These are phyloP conservation scores for Ursus arctos DNA, from an alignment of 2,113 vertebrate genomes.

Conservation along the genomic window DNA sequence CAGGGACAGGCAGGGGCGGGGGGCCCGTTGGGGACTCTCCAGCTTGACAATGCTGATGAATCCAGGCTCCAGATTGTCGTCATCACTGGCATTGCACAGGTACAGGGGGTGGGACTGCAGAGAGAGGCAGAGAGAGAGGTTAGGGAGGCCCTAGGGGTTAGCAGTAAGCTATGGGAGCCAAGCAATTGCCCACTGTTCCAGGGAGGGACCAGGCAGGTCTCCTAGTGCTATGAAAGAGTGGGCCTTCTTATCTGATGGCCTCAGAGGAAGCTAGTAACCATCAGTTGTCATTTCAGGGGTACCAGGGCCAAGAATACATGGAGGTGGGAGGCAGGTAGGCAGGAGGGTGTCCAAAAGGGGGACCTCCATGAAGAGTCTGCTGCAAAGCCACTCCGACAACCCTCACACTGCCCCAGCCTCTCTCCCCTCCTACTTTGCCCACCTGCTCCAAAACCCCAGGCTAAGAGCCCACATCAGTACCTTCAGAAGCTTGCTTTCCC, in stretches of 20 bases:
- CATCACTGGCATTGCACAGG: conserved; percentile 98
- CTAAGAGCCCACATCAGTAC: neutral
- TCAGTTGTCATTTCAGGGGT: neutral
- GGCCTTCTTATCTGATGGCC: neutral
- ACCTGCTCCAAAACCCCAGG: neutral
- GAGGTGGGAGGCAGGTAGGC: neutral
- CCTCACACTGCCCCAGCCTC: neutral
- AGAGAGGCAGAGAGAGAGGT: conserved; percentile 73
- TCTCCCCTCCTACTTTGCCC: neutral
- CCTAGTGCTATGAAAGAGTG: neutral
- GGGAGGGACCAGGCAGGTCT: neutral
- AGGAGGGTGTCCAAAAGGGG: neutral
- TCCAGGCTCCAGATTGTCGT: conserved; percentile 94
- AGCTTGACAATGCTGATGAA: conserved; percentile 99
- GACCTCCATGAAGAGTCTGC: neutral
- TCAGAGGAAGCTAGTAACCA: neutral
- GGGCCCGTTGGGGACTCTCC: conserved; percentile 92
- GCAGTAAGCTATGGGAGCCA: neutral
- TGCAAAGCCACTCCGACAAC: neutral
- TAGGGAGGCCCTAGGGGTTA: conserved; percentile 23
- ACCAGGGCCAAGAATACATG: neutral
- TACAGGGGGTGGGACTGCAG: conserved; percentile 97
- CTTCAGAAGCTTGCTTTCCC: neutral
- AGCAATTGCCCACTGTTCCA: neutral
- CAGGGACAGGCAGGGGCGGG: conserved; percentile 94